Evolutionary conservation across 2,797 vertebrate genomes (phyloP).

Genomic region (Esox masquinongy): DNA sequence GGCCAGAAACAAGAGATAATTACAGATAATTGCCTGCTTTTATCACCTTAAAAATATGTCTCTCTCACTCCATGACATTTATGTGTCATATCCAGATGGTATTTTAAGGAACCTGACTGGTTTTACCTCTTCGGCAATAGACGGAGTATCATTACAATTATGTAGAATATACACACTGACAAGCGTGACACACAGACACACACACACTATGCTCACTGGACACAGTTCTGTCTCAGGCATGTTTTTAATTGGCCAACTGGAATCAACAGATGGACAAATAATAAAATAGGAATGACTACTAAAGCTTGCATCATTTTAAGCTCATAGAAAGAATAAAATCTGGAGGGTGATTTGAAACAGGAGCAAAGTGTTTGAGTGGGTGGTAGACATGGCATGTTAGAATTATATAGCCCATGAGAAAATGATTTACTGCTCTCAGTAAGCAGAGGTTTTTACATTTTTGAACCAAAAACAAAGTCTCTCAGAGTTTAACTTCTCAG

Average conservation of each 20-base stretch:
- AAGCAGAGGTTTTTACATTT: conserved; percentile 31
- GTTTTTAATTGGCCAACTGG: conserved; percentile 49
- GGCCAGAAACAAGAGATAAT: conserved; percentile 40
- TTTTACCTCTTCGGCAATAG: conserved; percentile 32
- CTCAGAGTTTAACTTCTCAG: conserved; percentile 26
- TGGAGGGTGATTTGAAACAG: conserved; percentile 54
- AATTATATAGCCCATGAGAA: conserved; percentile 57
- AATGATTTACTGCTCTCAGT: conserved; percentile 60
- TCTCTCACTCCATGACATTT: conserved; percentile 38
- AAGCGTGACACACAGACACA: not conserved
- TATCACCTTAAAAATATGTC: conserved; percentile 55
- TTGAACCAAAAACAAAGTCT: conserved; percentile 40
- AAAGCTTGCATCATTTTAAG: conserved; percentile 41
- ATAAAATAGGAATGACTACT: conserved; percentile 29
- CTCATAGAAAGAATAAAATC: conserved; percentile 52
- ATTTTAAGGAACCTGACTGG: conserved; percentile 29
- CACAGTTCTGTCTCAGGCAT: conserved; percentile 20
- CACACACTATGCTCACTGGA: conserved; percentile 20
- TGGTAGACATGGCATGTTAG: conserved; percentile 51
- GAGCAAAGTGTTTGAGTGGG: conserved; percentile 56
- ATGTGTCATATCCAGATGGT: conserved; percentile 51
- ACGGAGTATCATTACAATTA: conserved; percentile 5
- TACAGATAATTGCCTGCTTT: conserved; percentile 29
- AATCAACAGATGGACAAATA: conserved; percentile 31
- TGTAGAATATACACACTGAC: not conserved